Base-by-base conservation (phyloP, 92 coral and sea anemone species). In the Phymanthus crucifer region DNA sequence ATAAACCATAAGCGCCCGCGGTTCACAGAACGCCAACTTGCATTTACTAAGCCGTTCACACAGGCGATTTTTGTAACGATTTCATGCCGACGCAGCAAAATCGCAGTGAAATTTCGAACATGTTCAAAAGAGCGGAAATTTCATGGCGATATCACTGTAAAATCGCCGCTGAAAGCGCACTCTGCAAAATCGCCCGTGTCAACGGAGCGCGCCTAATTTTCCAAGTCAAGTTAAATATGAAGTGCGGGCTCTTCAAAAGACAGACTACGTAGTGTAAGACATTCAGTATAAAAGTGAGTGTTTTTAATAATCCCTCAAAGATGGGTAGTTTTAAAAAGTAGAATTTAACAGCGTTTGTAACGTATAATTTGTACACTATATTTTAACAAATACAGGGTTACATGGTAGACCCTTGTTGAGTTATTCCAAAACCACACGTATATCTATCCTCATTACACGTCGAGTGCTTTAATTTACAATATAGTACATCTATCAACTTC, bases 371-470 rank as follows among this genome's bases (percentile, higher is more conserved):
- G 32, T 61, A 61, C 68, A 61, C 68, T 61, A 61, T 61, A 61
- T 61, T 26, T 61, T 61, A 61, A 61, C 68, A 61, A 61, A 61
- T 61, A 12, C n/a, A 61, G 68, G 68, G 68, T 29, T 61, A 61
- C 68, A 61, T 12, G 68, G 34, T 61, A 61, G 68, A 61, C 68
- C 68, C 68, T 61, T 21, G 64, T 54, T 12, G 68, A 77, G 37
- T 77, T 37, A 37, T 61, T 77, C 72, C 16, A 77, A 77, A 77
- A 77, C 54, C 81, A 74, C 81, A 77, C 81, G 31, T 9, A 4
- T 6, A 21, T 11, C 27, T 19, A 24, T 61, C 68, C 34, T 61
- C 34, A 24, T 18, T 23, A 54, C 23, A 54, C 23, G 26, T 54
- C 68, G 68, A 61, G 68, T 61, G 68, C 68, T 61, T 61, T 24